These are phyloP conservation scores for Periophthalmus magnuspinnatus DNA, from an alignment of 2,797 vertebrate species.

Conservation along the genomic window DNA sequence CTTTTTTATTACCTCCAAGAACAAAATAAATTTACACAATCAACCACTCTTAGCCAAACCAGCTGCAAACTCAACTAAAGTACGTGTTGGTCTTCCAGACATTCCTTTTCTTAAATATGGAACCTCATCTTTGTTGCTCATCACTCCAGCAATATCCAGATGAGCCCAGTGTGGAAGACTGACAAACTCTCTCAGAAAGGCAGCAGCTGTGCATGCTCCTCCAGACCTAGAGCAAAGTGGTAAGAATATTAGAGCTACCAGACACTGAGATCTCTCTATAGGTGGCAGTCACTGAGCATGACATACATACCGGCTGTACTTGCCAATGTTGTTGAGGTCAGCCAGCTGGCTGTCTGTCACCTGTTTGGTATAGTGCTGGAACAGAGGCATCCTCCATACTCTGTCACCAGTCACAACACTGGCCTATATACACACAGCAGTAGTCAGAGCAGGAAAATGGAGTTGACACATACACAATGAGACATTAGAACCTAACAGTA, in stretches of 20 bases:
- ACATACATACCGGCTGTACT: slow-evolving; percentile 86
- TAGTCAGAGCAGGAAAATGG: slow-evolving; percentile 33
- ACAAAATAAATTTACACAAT: background rate
- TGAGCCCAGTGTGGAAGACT: slow-evolving; percentile 91
- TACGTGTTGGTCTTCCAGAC: slow-evolving; percentile 93
- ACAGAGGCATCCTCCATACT: slow-evolving; percentile 98
- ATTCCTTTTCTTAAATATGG: slow-evolving; percentile 94
- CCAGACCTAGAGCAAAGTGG: slow-evolving; percentile 79
- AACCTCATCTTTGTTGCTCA: slow-evolving; percentile 94
- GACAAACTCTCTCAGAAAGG: slow-evolving; percentile 93
- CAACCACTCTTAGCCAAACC: slow-evolving; percentile 72
- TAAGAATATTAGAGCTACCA: background rate
- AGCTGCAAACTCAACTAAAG: slow-evolving; percentile 86
- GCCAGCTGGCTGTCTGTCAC: slow-evolving; percentile 90
- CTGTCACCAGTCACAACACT: slow-evolving; percentile 93
- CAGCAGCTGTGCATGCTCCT: slow-evolving; percentile 95
- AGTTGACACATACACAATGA: background rate
- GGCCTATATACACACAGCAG: slow-evolving; percentile 75
- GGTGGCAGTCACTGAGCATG: background rate
- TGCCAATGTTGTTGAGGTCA: slow-evolving; percentile 92
- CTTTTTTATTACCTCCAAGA: background rate
- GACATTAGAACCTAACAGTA: slow-evolving; percentile 38
- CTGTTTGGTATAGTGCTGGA: slow-evolving; percentile 93
- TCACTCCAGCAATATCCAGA: slow-evolving; percentile 95
- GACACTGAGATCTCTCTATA: background rate